Conservation (phyloP, 2,113 vertebrate genomes). For the cattle (Bos taurus) region DNA sequence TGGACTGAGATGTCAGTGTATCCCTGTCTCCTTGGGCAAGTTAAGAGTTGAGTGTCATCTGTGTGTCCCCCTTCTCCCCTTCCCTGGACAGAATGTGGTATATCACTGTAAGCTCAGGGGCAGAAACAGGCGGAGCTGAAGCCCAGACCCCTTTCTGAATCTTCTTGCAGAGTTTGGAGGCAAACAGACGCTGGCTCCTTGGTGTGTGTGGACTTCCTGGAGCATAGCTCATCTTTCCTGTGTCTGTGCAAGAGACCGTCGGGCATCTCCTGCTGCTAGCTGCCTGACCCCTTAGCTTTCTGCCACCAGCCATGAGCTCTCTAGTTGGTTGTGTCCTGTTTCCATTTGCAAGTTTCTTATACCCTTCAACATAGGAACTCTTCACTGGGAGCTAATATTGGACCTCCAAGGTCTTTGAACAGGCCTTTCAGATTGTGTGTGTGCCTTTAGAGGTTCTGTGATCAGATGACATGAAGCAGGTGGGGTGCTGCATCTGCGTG, state of each 20-base stretch:
- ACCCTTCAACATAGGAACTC: not conserved
- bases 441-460: not conserved
- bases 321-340: not conserved
- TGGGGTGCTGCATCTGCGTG: accelerated
- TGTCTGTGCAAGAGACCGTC: too few species aligned
- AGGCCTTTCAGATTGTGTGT: not conserved
- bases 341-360: not conserved
- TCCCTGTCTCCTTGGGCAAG: too few species aligned
- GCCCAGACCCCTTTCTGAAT: not conserved
- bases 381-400: not conserved
- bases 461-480: not conserved
- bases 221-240: accelerated
- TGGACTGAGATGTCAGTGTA: not conserved
- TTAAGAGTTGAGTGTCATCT: not conserved
- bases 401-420: not conserved
- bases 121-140: not conserved
- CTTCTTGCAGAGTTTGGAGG: too few species aligned
- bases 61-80: too few species aligned
- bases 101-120: not conserved
- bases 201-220: accelerated
- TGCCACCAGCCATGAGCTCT: accelerated
- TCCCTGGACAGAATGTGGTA: not conserved
- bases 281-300: not conserved
- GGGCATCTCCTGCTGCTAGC: accelerated
- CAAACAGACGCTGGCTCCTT: accelerated